Evolutionary conservation across 2,797 vertebrate genomes (phyloP), one percentile per base, ranked within the genome.

Genomic region (Rhincodon typus): DNA sequence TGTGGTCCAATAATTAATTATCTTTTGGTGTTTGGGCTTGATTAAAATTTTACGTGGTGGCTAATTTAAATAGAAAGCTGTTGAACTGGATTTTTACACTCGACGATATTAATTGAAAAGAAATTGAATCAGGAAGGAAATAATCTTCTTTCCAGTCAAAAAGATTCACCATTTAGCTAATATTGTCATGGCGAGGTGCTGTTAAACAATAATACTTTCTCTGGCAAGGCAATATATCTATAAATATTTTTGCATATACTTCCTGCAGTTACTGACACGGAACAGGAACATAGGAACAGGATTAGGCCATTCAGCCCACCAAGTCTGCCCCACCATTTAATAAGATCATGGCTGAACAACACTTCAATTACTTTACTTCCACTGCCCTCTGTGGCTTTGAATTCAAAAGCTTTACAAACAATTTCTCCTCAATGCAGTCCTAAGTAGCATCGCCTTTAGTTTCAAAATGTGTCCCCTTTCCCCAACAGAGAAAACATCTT

Each of bases 1-100:
- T n/a, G 88, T 30, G 77, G 70, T 50, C 77, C 42, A 30, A 95
- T 46, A 95, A 77, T 95, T 95, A 95, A 77, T 95, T 95, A 77
- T 1, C 90, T 95, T 50, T 30, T 72, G 38, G 23, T 27, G 69
- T 72, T 42, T 30, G 27, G 53, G 72, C 42, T 69, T 77, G 46
- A 95, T 57, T 95, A 50, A 50, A 95, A n/a, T 53, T 50, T 50
- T 74, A 19, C 53, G 23, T 30, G 12, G 93, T 10, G 46, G 27
- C 69, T 77, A 72, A 74, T 72, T 95, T 57, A 77, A 95, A 53
- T 74, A 27, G 94, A 77, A 91, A 74, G 25, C 94, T 15, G 13
- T 30, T 94, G 67, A 74, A 94, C 50, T 30, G 42, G 34, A 72
- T 72, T 94, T 94, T 94, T 94, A 50, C 69, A 74, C 25, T 77